These are phyloP conservation scores for Diplolepis rosae DNA, from an alignment of 2,888 invertebrate genomes.

Conservation along the genomic window DNA sequence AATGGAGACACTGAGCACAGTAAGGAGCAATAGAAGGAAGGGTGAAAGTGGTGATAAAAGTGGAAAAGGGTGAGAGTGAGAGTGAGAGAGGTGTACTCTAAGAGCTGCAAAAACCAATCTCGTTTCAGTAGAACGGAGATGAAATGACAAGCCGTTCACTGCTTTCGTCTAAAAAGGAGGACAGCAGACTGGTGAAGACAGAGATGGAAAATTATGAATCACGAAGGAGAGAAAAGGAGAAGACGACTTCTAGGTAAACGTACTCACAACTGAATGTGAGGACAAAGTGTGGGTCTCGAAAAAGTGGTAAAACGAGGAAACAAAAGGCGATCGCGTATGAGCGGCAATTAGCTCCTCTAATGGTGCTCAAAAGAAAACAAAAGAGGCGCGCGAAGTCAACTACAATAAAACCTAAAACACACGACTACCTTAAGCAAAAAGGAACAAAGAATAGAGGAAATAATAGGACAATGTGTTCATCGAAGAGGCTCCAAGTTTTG, in stretches of 20 bases:
- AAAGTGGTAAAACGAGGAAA: slow-evolving; percentile 63
- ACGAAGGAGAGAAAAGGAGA: background rate
- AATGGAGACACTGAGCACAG: slow-evolving; percentile 24
- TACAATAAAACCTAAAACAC: slow-evolving; percentile 63
- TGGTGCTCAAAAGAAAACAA: slow-evolving; percentile 71
- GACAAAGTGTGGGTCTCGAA: slow-evolving; percentile 44
- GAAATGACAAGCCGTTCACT: slow-evolving; percentile 48
- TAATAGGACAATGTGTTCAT: slow-evolving; percentile 57
- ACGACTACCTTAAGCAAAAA: slow-evolving; percentile 48
- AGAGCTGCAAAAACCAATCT: slow-evolving; percentile 56
- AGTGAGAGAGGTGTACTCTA: slow-evolving; percentile 30
- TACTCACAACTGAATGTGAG: slow-evolving; percentile 17
- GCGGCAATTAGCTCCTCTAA: slow-evolving; percentile 72
- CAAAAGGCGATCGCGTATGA: slow-evolving; percentile 71
- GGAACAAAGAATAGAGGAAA: slow-evolving; percentile 64
- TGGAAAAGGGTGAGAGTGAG: slow-evolving; percentile 26
- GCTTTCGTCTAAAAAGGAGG: slow-evolving; percentile 27
- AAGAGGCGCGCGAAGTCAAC: slow-evolving; percentile 64
- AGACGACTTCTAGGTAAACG: slow-evolving; percentile 35
- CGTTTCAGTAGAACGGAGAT: slow-evolving; percentile 46
- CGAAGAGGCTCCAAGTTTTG: background rate
- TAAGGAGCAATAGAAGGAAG: slow-evolving; percentile 28
- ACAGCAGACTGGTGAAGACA: slow-evolving; percentile 10
- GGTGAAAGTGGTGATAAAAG: slow-evolving; percentile 28
- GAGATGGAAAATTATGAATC: slow-evolving; percentile 21